Evolutionary conservation across 2,113 vertebrate species (phyloP).

Genomic region (Calidris pygmaea): DNA sequence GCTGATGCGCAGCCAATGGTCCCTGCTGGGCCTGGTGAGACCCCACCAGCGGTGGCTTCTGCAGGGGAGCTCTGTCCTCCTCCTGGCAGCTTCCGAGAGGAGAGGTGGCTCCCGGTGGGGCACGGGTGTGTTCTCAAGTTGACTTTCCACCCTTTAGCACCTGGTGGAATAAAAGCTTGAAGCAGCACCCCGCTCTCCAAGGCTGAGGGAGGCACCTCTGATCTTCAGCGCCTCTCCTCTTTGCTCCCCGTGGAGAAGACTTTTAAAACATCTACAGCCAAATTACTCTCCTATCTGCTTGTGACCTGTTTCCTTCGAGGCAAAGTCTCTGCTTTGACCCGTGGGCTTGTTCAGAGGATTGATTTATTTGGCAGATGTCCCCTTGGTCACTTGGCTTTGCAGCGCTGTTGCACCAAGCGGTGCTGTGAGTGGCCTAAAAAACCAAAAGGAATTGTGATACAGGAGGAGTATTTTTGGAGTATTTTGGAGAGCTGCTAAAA

Average conservation of each 20-base stretch:
- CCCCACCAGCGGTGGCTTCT: background rate
- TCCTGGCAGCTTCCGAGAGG: background rate
- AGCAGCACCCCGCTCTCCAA: fast-evolving
- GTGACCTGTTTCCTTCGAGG: background rate
- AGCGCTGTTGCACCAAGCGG: background rate
- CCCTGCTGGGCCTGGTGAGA: background rate
- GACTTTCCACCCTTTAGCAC: background rate
- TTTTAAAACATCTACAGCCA: background rate
- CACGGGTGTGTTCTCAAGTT: fast-evolving
- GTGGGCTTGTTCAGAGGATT: background rate
- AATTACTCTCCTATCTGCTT: background rate
- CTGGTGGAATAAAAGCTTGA: background rate
- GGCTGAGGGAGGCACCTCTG: background rate
- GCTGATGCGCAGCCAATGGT: background rate
- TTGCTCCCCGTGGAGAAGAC: background rate
- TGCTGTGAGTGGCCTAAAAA: background rate
- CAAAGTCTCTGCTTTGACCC: background rate
- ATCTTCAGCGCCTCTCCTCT: background rate
- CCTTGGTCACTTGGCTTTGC: background rate
- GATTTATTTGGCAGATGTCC: background rate
- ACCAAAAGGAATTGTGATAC: background rate
- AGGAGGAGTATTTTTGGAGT: background rate
- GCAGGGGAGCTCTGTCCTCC: background rate
- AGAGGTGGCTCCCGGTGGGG: background rate
- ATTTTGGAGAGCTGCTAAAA: background rate